Evolutionary conservation across 2,888 invertebrate genomes (phyloP), one percentile per base, ranked within the genome.

Genomic region (Pasiphila rectangulata): DNA sequence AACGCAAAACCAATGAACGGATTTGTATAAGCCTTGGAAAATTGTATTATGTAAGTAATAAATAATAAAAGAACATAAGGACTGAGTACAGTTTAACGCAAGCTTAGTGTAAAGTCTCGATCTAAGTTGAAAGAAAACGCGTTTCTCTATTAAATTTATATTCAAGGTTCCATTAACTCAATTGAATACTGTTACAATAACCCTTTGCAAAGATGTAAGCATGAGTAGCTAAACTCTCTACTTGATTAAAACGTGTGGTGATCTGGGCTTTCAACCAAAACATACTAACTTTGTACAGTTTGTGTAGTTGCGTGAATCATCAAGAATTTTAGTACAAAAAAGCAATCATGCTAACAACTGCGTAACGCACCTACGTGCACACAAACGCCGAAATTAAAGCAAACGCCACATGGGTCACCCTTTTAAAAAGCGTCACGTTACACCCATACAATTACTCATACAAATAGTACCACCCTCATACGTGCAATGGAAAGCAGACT

Each of bases 401-500:
- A 50, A 55, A 44, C 54, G 29, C 56, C 48, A 52, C 59, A 55
- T 53, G 54, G 51, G 59, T 54, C 41, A 20, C 46, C 51, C 56
- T 43, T 39, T 41, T 34, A 53, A 49, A 56, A 61, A 58, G 59
- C 54, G 56, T 67, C 57, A 39, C 44, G 51, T 65, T 64, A 59
- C 63, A 65, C 57, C 56, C 63, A 54, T 50, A 44, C 55, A 48
- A 61, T 61, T 61, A 66, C 63, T 62, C 64, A 65, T 61, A 65
- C 65, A 64, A 57, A 44, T 38, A 62, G 55, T 54, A 56, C 51
- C 58, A 47, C 52, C 47, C 41, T 44, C 56, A 51, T 55, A 44
- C 23, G 60, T 61, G 65, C 59, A 81, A 79, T 80, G 77, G 77
- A 82, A 83, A 82, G 79, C 80, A 73, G 73, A 65, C 63, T 69